A percentile compares a stretch with the other conserved stretches of the same genome.
Conservation (phyloP, 2,888 invertebrate species). For the Eustalomyia histrio region DNA sequence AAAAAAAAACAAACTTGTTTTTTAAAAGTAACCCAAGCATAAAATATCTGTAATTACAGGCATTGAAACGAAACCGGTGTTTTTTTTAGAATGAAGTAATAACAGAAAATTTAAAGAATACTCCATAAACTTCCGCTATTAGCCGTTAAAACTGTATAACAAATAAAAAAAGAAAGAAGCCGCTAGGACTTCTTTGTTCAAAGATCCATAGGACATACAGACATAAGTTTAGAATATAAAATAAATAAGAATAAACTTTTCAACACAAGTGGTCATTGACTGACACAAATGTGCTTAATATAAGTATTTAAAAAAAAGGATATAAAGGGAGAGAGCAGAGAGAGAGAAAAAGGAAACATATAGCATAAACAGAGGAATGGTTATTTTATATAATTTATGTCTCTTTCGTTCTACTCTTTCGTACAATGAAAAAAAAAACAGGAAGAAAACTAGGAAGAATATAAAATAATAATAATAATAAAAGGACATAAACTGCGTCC, state of each 20-base stretch:
- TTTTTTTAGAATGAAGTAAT: not conserved
- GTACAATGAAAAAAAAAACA: conserved; percentile 2
- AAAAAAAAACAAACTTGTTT: conserved; percentile 20
- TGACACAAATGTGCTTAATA: conserved; percentile 45
- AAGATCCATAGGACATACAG: not conserved
- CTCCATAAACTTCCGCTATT: conserved; percentile 16
- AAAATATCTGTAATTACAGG: not conserved
- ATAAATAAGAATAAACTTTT: conserved; percentile 26
- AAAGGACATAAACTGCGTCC: conserved; percentile 41
- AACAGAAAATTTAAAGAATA: not conserved
- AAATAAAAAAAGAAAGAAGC: conserved; percentile 19
- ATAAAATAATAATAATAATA: conserved; percentile 9
- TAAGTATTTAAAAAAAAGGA: conserved; percentile 15
- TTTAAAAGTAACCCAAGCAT: conserved; percentile 13
- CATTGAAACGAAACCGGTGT: conserved; percentile 12
- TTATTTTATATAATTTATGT: not conserved
- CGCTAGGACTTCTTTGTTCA: conserved; percentile 10
- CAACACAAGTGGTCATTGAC: conserved; percentile 47
- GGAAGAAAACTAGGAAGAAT: conserved; percentile 14
- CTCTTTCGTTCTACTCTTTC: not conserved
- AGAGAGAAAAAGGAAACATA: not conserved
- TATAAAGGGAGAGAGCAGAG: not conserved
- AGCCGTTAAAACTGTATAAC: conserved; percentile 20
- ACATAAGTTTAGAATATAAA: conserved; percentile 1
- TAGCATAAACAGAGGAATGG: not conserved